Evolutionary conservation across 2,113 vertebrate species (phyloP).

Genomic region (Leptobrachium ailaonicum): DNA sequence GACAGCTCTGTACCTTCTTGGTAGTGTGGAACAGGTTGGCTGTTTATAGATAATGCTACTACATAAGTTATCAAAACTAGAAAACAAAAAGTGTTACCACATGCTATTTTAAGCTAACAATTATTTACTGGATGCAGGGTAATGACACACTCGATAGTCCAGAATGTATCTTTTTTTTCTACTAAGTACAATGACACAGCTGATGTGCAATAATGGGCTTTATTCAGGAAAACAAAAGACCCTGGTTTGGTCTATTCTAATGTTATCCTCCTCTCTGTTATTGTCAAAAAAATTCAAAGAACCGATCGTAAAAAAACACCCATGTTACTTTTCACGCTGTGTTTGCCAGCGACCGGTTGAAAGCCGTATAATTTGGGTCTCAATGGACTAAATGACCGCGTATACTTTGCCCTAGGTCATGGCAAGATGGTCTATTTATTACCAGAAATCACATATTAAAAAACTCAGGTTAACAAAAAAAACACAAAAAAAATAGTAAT

Average conservation of each 20-base stretch:
- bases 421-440: slow-evolving; percentile 16
- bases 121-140: no score
- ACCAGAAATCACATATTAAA: not conserved
- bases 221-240: slow-evolving; percentile 29
- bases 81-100: no score
- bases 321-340: not conserved
- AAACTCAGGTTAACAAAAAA: not conserved
- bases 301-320: not conserved
- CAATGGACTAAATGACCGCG: slow-evolving; percentile 16
- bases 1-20: no score
- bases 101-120: no score
- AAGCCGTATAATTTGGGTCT: slow-evolving; percentile 26
- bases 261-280: slow-evolving; percentile 22
- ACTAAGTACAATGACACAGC: not conserved
- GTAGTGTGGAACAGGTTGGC: no score
- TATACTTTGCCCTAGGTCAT: slow-evolving; percentile 28
- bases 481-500: no score
- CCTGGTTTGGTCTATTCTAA: slow-evolving; percentile 17
- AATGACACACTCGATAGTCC: no score
- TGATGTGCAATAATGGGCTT: slow-evolving; percentile 24
- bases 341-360: not conserved
- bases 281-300: not conserved
- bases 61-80: no score
- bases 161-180: not conserved
- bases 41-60: no score